A percentile compares a stretch with the other conserved stretches of the same genome.
phyloP scores from a whole-genome alignment of 2,797 vertebrate species.

The Myotis daubentonii region DNA sequence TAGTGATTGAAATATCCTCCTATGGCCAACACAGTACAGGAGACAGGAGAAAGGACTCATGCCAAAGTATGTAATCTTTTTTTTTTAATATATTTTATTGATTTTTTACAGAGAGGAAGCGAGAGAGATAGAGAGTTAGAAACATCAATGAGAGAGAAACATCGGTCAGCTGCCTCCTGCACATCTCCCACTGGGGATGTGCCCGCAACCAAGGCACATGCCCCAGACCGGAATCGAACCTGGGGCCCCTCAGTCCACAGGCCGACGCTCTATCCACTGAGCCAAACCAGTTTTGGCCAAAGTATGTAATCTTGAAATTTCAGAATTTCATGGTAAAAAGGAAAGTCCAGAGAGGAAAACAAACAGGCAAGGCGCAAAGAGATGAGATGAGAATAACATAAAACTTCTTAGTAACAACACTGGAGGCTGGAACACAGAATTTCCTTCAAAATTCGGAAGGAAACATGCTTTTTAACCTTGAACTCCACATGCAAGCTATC shows the following conservation, averaged over 20 bases:
- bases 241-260: no score
- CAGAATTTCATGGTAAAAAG: neutral
- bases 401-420: neutral
- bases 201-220: no score
- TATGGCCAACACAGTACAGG: neutral
- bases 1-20: neutral
- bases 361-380: neutral
- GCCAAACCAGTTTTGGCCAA: neutral
- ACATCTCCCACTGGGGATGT: no score
- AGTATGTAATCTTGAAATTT: neutral
- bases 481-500: neutral
- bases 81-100: no score
- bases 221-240: no score
- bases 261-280: no score
- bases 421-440: neutral
- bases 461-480: slow-evolving; percentile 14
- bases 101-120: no score
- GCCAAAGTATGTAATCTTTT: neutral
- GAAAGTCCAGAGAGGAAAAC: neutral
- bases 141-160: no score
- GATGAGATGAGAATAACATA: neutral
- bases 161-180: no score
- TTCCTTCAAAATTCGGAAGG: neutral
- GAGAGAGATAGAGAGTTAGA: no score
- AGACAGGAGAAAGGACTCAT: neutral